phyloP scores from a whole-genome alignment of 2,797 vertebrate species.

The Thalassophryne amazonica region DNA sequence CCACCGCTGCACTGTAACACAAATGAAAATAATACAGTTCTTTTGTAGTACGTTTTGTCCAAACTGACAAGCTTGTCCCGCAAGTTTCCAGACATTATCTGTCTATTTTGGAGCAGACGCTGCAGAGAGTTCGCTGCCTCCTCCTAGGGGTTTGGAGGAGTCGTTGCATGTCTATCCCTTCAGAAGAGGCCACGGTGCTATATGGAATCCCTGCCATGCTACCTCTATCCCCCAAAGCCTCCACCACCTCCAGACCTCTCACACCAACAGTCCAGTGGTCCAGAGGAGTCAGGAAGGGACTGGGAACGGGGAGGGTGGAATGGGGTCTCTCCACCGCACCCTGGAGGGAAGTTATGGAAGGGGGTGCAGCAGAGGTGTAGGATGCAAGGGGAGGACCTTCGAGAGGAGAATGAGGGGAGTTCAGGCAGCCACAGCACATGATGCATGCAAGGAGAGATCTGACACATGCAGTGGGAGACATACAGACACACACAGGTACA shows the following conservation, averaged over 20 bases:
- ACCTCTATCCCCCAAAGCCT: conserved; percentile 20
- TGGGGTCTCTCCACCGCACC: conserved; percentile 58
- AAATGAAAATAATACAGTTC: too few species aligned
- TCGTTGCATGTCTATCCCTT: conserved; percentile 42
- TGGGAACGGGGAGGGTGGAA: conserved; percentile 44
- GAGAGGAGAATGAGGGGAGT: conserved; percentile 38
- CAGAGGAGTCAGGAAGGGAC: not conserved
- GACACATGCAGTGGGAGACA: conserved; percentile 53
- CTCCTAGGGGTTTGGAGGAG: conserved; percentile 56
- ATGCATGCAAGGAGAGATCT: conserved; percentile 76
- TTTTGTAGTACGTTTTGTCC: too few species aligned
- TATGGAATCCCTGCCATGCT: conserved; percentile 63
- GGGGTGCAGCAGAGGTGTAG: conserved; percentile 10
- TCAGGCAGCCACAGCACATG: conserved; percentile 60
- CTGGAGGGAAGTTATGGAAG: conserved; percentile 45
- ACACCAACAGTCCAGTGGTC: conserved; percentile 3
- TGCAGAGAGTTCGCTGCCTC: conserved; percentile 12
- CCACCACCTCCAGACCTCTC: not conserved
- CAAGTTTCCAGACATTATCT: too few species aligned
- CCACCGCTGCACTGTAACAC: too few species aligned
- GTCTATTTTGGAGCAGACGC: conserved; percentile 39
- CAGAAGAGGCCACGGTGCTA: conserved; percentile 61
- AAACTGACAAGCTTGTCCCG: too few species aligned
- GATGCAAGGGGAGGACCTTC: conserved; percentile 37
- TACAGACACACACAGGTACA: conserved; percentile 38